Conservation (phyloP, 2,888 invertebrate genomes). For the Caenorhabditis plicata region DNA sequence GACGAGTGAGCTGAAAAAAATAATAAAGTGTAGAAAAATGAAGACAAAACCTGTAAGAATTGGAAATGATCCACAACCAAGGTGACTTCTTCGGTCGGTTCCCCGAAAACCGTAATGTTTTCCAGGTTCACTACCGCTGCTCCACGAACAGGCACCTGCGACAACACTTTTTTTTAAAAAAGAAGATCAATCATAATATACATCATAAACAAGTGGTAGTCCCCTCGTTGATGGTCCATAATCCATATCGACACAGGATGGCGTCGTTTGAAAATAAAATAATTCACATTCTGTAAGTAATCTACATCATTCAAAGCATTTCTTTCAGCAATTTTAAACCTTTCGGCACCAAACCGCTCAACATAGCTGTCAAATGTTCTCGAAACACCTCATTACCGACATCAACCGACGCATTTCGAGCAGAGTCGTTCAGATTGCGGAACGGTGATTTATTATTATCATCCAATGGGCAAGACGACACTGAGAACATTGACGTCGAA, state of each 20-base stretch:
- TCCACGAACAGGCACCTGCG: conserved; percentile 34
- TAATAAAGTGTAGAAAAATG: conserved; percentile 9
- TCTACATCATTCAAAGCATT: not conserved
- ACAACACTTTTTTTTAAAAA: too few species aligned
- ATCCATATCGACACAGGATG: conserved; percentile 56
- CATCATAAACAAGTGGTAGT: conserved; percentile 48
- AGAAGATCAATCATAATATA: conserved; percentile 10
- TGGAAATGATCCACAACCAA: conserved; percentile 62
- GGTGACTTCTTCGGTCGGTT: conserved; percentile 47
- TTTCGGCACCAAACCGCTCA: not conserved
- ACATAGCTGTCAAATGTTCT: not conserved
- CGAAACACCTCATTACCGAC: conserved; percentile 1
- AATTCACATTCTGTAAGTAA: conserved; percentile 20
- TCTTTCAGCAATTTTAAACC: not conserved
- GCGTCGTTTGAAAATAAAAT: conserved; percentile 43
- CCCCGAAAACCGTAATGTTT: conserved; percentile 33
- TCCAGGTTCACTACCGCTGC: conserved; percentile 28
- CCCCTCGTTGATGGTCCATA: conserved; percentile 39
- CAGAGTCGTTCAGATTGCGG: not conserved
- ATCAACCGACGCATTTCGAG: not conserved
- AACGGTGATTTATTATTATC: conserved; percentile 5
- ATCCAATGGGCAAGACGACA: conserved; percentile 15
- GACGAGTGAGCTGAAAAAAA: conserved; percentile 28
- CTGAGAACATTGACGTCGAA: conserved; percentile 12
- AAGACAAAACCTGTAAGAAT: conserved; percentile 44